These are phyloP conservation scores for Cryptotermes secundus DNA, from an alignment of 1,140 invertebrate species.

Conservation along the genomic window DNA sequence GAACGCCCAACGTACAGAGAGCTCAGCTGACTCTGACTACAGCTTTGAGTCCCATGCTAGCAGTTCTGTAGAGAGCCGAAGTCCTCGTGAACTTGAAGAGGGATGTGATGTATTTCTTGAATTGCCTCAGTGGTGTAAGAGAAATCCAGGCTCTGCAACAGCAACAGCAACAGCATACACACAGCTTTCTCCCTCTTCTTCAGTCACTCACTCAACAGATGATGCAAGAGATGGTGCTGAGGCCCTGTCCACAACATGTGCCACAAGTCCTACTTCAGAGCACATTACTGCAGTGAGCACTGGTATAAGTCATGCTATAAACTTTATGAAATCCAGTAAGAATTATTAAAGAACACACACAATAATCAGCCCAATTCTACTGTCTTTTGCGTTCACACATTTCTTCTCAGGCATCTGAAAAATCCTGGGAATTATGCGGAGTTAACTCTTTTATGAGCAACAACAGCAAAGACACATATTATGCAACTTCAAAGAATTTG, in stretches of 20 bases:
- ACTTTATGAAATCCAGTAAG: no score
- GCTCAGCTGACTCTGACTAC: constrained; percentile 31
- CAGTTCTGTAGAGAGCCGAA: constrained; percentile 21
- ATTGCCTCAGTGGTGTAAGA: constrained; percentile 6
- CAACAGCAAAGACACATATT: no score
- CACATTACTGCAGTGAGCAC: neutral
- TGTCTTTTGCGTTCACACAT: no score
- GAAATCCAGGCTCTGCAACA: neutral
- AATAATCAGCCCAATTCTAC: no score
- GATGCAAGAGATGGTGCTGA: neutral
- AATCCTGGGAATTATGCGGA: no score
- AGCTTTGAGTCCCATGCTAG: constrained; percentile 31
- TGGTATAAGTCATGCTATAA: neutral
- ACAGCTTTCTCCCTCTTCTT: neutral
- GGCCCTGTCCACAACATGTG: neutral
- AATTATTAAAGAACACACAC: no score
- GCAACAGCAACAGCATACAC: neutral
- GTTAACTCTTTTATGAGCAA: no score
- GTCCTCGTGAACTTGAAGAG: constrained; percentile 22
- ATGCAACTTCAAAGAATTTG: no score
- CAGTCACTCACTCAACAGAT: neutral
- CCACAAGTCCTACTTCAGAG: neutral
- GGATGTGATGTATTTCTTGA: constrained; percentile 15
- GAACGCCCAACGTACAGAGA: constrained; percentile 2
- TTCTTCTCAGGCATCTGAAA: no score